Evolutionary conservation across 2,888 invertebrate species (phyloP), one percentile per base, ranked within the genome.

Genomic region (Lasioglossum calceatum): DNA sequence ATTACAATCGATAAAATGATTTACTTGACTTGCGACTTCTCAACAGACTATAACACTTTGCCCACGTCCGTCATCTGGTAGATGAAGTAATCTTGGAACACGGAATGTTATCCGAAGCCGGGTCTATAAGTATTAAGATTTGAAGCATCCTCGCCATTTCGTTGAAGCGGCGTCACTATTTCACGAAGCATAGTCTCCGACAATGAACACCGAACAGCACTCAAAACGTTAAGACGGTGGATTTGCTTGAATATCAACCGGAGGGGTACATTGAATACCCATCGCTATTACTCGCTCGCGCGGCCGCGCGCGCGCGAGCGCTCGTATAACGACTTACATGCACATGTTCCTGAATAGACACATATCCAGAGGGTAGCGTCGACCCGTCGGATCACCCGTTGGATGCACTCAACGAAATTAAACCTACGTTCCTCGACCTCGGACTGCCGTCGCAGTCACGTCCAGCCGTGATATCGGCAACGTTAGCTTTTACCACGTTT

Each of bases 391-490:
- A 92, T 93, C 93, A 93, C 91, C 92, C 94, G 92, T 91, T 91
- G 92, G 93, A 92, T 94, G 95, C 95, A 95, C 95, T 95, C 95
- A 95, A 93, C 94, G 92, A 95, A 95, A 95, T 95, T 95, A 95
- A 95, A 95, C 93, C 93, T 90, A 91, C 91, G 91, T 90, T 89
- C 90, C 89, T 90, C 91, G 91, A 91, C 88, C 92, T 91, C 92
- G 86, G 89, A 81, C 85, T 79, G 75, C 81, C 88, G 88, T 88
- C 89, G 84, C 88, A 89, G 88, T 84, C 87, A 85, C 89, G 88
- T 85, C 85, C 87, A 84, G 84, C 81, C 84, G 83, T 84, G 87
- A 87, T 88, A 91, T 89, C 88, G 90, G 87, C 82, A 87, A 79
- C 86, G 86, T 88, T 85, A 73, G 84, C 84, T 84, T 86, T 87